Evolutionary conservation across 2,888 invertebrate genomes (phyloP), one percentile per base, ranked within the genome.

Genomic region (Chaetogeoica ovagalla): DNA sequence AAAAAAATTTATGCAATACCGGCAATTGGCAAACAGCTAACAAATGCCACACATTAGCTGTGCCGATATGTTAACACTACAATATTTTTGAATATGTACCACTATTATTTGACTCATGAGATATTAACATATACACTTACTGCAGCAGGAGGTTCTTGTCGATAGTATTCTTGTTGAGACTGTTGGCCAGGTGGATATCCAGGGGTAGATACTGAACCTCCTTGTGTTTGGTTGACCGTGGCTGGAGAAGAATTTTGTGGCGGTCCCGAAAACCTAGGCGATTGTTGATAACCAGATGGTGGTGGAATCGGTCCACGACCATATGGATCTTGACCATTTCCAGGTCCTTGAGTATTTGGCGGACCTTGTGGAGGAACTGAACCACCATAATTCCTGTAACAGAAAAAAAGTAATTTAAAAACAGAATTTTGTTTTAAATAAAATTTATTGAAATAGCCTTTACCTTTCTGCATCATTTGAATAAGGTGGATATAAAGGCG

Each of bases 131-230:
- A 37, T 59, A 62, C 62, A 60, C 37, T 71, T 57, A 79, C 79
- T 6, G 79, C 79, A 15, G 79, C 79, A 15, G 79, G 79, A 91
- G 90, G 88, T 87, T 90, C 88, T 83, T 85, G 87, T 82, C 87
- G 85, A 84, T 88, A 88, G 84, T 88, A 88, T 72, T 88, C 88
- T 83, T 87, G 87, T 82, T 87, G 87, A 71, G 87, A 86, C 55
- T 79, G 79, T 21, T 70, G 70, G 39, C 70, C 57, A 8, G 79
- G 71, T 71, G 79, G 79, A 79, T 70, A 79, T 85, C 85, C 84
- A 86, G 85, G 83, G 87, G 87, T 79, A 23, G 79, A 70, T 55
- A 79, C 79, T 19, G 79, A 79, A 57, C 69, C 79, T 15, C 79
- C 84, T 87, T 87, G 82, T 87, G 86, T 84, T 55, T 70, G 79